phyloP scores from a whole-genome alignment of 2,113 vertebrate genomes.

The Cyprinodon brontotheroides region DNA sequence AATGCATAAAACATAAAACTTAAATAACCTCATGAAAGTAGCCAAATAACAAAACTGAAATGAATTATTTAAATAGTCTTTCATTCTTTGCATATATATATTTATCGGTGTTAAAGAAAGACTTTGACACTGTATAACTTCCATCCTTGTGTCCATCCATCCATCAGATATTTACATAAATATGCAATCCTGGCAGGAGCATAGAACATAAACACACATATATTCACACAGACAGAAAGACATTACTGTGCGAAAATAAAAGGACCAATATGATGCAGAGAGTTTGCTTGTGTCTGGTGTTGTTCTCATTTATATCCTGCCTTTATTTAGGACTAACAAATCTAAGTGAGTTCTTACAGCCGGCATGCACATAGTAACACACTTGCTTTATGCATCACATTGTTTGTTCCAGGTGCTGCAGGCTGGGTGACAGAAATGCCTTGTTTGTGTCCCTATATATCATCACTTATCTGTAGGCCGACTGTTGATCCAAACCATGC shows the following conservation, averaged over 20 bases:
- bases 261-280: conserved; percentile 62
- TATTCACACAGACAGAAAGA: conserved; percentile 19
- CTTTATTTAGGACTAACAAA: conserved; percentile 53
- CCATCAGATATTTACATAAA: conserved; percentile 19
- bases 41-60: too few relatives aligned
- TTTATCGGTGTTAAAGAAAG: too few relatives aligned
- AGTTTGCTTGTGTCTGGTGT: conserved; percentile 55
- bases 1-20: too few relatives aligned
- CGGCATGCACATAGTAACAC: background rate
- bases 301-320: conserved; percentile 39
- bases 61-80: too few relatives aligned
- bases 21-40: too few relatives aligned
- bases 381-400: background rate
- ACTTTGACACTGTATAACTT: too few relatives aligned
- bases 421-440: conserved; percentile 34
- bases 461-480: conserved; percentile 33
- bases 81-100: too few relatives aligned
- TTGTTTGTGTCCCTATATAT: conserved; percentile 38
- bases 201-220: conserved; percentile 37
- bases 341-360: conserved; percentile 25
- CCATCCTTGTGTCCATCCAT: conserved; percentile 37
- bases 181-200: conserved; percentile 50
- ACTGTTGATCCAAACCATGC: conserved; percentile 32
- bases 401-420: conserved; percentile 20
- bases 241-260: conserved; percentile 71